Evolutionary conservation across 2,888 invertebrate genomes (phyloP), one percentile per base, ranked within the genome.

Genomic region (Tricholauxania praeusta): DNA sequence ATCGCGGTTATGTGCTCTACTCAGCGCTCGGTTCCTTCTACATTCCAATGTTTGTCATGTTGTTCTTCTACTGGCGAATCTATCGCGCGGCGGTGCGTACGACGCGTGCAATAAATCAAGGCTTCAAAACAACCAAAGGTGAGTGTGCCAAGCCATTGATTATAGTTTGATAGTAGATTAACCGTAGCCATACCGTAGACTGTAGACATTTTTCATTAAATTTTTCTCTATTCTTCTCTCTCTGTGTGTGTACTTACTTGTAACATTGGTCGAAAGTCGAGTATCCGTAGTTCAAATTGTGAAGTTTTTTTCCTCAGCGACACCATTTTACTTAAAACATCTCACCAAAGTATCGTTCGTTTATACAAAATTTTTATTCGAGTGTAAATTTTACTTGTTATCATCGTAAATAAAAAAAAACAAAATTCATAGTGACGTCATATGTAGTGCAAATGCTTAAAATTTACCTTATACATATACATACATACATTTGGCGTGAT

Each of bases 21-120:
- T 97, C 97, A 5, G 98, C 98, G 0, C 90, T 98, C 32, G 98
- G 98, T n/a, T 97, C 97, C 77, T 98, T 98, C 91, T 98, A 96
- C 89, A 93, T 98, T 82, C 98, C 98, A 55, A 97, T 97, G 96
- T 92, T 97, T 82, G 96, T 98, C 79, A 98, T 98, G 96, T 90
- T 97, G 82, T 98, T 97, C 90, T 98, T 98, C 90, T 98, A 98
- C 88, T 97, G 97, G 94, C 91, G 96, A 80, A 98, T 98, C 81
- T 98, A 98, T 89, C 92, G 94, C 79, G 97, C 98, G 6, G 99
- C 98, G 47, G 94, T 96, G 15, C 92, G 95, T 79, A 96, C 96
- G 32, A 96, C 96, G n/a, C 92, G 93, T 80, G 96, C 96, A 74
- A 96, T 96, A 83, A 96, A 96, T 88, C 96, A 95, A 85, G 95